A percentile compares a stretch with the other conserved stretches of the same genome.
Conservation (phyloP, 2,888 invertebrate species). For the Tiphia femorata region DNA sequence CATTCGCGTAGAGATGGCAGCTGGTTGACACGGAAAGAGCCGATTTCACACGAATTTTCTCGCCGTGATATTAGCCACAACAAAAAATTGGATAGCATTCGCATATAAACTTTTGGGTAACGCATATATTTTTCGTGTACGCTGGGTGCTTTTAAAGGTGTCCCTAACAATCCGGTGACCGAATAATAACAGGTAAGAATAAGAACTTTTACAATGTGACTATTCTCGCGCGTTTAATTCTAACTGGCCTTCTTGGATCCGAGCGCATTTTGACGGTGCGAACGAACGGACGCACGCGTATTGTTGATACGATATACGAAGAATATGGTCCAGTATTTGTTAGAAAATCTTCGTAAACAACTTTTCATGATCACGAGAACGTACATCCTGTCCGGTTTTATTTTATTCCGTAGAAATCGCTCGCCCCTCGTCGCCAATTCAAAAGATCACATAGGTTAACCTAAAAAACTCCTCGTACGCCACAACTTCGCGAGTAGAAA, state of each 20-base stretch:
- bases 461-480: no score
- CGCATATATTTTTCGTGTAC: conserved; percentile 39
- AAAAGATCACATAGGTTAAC: conserved; percentile 37
- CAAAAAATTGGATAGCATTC: conserved; percentile 60
- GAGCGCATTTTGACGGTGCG: conserved; percentile 44
- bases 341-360: no score
- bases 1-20: no score
- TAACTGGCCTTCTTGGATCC: conserved; percentile 40
- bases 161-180: conserved; percentile 16
- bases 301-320: conserved; percentile 42
- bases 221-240: conserved; percentile 29
- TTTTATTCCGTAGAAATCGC: no score
- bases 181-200: conserved; percentile 6
- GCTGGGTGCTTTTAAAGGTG: conserved; percentile 27
- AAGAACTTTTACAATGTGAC: conserved; percentile 8
- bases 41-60: conserved; percentile 54
- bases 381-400: no score
- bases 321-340: conserved; percentile 16
- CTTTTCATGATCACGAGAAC: no score
- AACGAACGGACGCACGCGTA: conserved; percentile 52
- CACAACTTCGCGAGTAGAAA: no score
- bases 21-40: conserved; percentile 42
- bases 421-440: no score
- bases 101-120: conserved; percentile 56
- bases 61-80: conserved; percentile 64